Percentiles rank a stretch among this genome's conserved stretches.
phyloP scores from a whole-genome alignment of 2,113 vertebrate genomes.

The Sphaerodactylus townsendi region DNA sequence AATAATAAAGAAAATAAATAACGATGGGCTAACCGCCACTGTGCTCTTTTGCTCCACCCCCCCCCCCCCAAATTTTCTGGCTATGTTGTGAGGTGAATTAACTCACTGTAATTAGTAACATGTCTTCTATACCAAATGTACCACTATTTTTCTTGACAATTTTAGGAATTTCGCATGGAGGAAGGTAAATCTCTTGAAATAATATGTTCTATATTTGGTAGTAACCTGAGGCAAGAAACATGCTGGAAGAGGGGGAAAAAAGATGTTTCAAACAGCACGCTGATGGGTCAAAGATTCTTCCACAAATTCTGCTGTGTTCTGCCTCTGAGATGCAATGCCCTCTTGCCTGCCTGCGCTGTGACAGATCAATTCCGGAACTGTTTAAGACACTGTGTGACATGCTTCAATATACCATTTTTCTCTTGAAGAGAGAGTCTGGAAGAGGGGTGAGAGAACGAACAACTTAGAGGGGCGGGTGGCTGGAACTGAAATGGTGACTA shows the following conservation, averaged over 20 bases:
- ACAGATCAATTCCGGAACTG: conserved; percentile 43
- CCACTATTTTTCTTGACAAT: conserved; percentile 38
- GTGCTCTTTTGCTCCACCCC: no score
- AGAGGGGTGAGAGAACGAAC: conserved; percentile 50
- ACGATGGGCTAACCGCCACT: no score
- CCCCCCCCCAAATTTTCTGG: no score
- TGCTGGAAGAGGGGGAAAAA: conserved; percentile 55
- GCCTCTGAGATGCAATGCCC: conserved; percentile 37
- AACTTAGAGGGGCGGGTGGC: conserved; percentile 1
- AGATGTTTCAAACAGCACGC: conserved; percentile 50
- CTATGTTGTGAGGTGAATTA: no score
- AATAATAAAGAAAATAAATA: no score
- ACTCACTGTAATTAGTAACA: no score
- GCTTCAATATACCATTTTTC: conserved; percentile 44
- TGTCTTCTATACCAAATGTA: rapidly evolving
- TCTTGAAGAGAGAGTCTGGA: conserved; percentile 36
- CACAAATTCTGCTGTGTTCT: conserved; percentile 41
- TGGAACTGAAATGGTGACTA: conserved; percentile 1
- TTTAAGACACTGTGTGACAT: conserved; percentile 44
- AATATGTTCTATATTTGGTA: conserved; percentile 55
- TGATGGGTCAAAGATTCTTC: conserved; percentile 55
- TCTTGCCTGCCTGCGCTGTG: conserved; percentile 45
- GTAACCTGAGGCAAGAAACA: neutral
- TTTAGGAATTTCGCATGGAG: conserved; percentile 36
- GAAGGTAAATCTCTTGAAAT: conserved; percentile 52